phyloP scores from a whole-genome alignment of 2,888 invertebrate genomes.

The Neria commutata region DNA sequence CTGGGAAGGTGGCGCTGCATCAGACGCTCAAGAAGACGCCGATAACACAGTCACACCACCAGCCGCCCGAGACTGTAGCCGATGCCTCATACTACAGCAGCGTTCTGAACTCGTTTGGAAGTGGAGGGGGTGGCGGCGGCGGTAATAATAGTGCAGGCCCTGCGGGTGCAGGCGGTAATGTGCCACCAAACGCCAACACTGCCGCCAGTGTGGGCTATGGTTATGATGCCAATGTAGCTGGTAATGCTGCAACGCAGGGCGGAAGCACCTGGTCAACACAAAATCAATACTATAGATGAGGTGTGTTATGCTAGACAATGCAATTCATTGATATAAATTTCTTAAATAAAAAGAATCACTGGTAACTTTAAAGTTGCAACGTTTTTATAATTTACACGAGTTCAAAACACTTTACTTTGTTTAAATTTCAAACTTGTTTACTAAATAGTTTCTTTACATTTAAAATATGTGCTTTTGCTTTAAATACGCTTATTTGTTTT shows the following conservation, averaged over 20 bases:
- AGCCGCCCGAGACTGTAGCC: slow-evolving; percentile 54
- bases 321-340: no score
- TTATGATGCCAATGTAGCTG: slow-evolving; percentile 10
- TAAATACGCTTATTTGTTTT: no score
- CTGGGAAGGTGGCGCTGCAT: slow-evolving; percentile 55
- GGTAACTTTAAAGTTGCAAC: no score
- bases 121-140: slow-evolving; percentile 26
- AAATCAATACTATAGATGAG: slow-evolving; percentile 51
- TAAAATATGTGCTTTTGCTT: no score
- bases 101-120: slow-evolving; percentile 54
- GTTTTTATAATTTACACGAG: no score
- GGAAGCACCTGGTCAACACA: slow-evolving; percentile 33
- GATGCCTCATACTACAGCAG: slow-evolving; percentile 59
- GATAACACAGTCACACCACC: slow-evolving; percentile 39
- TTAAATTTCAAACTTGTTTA: no score
- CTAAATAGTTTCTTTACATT: no score
- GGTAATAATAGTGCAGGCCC: no score
- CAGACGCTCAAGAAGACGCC: slow-evolving; percentile 54
- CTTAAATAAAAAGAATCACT: no score
- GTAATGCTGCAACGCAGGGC: slow-evolving; percentile 29
- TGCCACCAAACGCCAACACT: slow-evolving; percentile 20
- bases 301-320: no score
- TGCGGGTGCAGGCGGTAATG: slow-evolving; percentile 2
- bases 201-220: slow-evolving; percentile 31
- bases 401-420: no score